Evolutionary conservation across 2,888 invertebrate species (phyloP), one percentile per base, ranked within the genome.

Genomic region (Camponotus fellah): DNA sequence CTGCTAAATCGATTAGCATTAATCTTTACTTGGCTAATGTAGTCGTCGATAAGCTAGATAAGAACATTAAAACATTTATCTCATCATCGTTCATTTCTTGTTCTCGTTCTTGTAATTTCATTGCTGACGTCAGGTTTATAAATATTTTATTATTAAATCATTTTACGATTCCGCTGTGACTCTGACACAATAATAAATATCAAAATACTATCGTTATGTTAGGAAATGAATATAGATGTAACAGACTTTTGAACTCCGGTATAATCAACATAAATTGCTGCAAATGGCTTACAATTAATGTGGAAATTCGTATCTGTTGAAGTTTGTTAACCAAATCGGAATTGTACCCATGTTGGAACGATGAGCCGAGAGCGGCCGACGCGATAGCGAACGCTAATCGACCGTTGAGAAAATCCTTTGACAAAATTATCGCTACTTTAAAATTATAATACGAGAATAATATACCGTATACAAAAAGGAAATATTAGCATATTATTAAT

Each of bases 291-390:
- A 56, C 17, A 14, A 46, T 66, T 32, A 21, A 2, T 21, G 46
- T 21, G n/a, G 6, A 58, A 21, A 46, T 37, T 34, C 43, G 96
- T 95, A 98, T 98, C 91, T 95, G 92, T 94, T 97, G 97, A 0
- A 99, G 98, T 34, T 98, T 97, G 93, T 99, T 99, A 87, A 99
- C 96, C 0, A 98, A 98, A 3, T 99, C 99, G 0, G 98, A 98
- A 94, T 99, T 98, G 96, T 98, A 99, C 0, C 99, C 99, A 95
- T 99, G 99, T 92, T 99, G 98, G 95, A 99, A 99, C 21, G 98
- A 97, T 0, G 98, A 98, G 91, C 98, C 98, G 88, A 99, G 96
- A 0, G 98, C 97, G 1, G 98, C 97, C 0, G 98, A 97, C n/a
- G 97, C 95, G 85, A 98, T 97, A 65, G 98, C 97, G 92, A 98